Evolutionary conservation across 92 coral and sea anemone species (phyloP).

Genomic region (Phymanthus crucifer): DNA sequence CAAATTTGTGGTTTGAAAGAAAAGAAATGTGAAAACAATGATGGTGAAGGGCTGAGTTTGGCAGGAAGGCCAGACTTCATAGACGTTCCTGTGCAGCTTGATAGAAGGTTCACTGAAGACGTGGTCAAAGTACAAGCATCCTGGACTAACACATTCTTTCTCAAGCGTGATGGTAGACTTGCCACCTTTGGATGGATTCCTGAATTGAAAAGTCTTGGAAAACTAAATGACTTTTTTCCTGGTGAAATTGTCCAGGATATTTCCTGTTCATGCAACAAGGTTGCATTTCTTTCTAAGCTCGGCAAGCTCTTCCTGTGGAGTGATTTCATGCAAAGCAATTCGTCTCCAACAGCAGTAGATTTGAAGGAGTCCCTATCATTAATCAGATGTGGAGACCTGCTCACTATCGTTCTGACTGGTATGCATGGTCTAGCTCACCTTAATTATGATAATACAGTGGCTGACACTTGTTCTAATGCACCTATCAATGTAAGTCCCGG

Average conservation of each 20-base stretch:
- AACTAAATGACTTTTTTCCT: slow-evolving; percentile 46
- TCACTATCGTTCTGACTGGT: slow-evolving; percentile 46
- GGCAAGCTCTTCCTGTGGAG: slow-evolving; percentile 63
- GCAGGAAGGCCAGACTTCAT: not conserved
- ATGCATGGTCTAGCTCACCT: too few relatives aligned
- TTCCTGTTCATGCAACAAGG: slow-evolving; percentile 55
- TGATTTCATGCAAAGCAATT: slow-evolving; percentile 35
- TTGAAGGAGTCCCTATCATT: slow-evolving; percentile 24
- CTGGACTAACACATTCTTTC: slow-evolving; percentile 46
- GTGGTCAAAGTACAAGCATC: slow-evolving; percentile 37
- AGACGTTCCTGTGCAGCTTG: slow-evolving; percentile 20
- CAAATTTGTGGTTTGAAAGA: slow-evolving; percentile 14
- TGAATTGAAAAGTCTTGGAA: slow-evolving; percentile 35
- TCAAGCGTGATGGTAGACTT: slow-evolving; percentile 60
- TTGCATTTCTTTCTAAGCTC: slow-evolving; percentile 46
- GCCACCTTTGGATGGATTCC: slow-evolving; percentile 61
- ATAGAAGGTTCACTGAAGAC: not conserved
- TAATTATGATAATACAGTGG: not conserved
- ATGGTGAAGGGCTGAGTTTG: not conserved
- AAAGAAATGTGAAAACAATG: not conserved
- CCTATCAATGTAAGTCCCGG: too few relatives aligned
- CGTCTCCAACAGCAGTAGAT: slow-evolving; percentile 31
- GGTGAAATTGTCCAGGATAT: slow-evolving; percentile 41
- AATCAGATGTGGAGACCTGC: slow-evolving; percentile 60
- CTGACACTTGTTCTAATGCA: too few relatives aligned